Base-by-base conservation (phyloP, 37 sponge, comb jelly and placozoan species). In the Aphrocallistes beatrix region DNA sequence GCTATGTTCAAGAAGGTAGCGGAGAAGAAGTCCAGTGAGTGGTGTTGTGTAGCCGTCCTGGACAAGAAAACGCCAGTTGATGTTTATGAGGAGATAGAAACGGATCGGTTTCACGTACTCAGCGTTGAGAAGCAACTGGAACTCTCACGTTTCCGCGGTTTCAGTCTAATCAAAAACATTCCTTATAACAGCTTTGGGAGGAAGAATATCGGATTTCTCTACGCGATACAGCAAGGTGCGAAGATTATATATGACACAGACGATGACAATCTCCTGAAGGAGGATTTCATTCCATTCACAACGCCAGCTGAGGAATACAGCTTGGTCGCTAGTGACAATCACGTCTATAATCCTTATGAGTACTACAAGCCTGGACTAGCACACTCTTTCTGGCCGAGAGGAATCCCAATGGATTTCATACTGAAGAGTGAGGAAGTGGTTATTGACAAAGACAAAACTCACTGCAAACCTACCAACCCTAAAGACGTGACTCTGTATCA, bases 201-300 rank as follows among this genome's bases (percentile, higher is more conserved):
- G 19, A 91, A 91, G 81, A 91, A 91, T 38, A 83, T 91, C 81
- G 91, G 91, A 21, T 91, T 82, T 40, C 37, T 91, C 49, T 91
- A 88, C 38, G 91, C 91, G 3, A 49, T 91, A 23, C 23, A 34
- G 1, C 89, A 86, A 45, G 91, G 91, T 30, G 91, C 91, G 1
- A 30, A 83, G 0, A 38, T 91, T 36, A 91, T 91, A 30, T 88
- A 85, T 84, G 91, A 91, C 82, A 85, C 87, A 23, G 91, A 91
- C 36, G 91, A 91, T 38, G 91, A 91, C 81, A 91, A 91, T 51
- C 0, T 84, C 75, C 39, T 90, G 38, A 90, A 90, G 50, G 45
- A 1, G 0, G 51, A 39, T 23, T 23, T 39, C 3, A 87, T 90
- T 34, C 37, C 25, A 9, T 82, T 39, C 32, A 50, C 37, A 21